A percentile compares a stretch with the other conserved stretches of the same genome.
phyloP scores from a whole-genome alignment of 2,888 invertebrate species.

The Ornithoptera alexandrae region DNA sequence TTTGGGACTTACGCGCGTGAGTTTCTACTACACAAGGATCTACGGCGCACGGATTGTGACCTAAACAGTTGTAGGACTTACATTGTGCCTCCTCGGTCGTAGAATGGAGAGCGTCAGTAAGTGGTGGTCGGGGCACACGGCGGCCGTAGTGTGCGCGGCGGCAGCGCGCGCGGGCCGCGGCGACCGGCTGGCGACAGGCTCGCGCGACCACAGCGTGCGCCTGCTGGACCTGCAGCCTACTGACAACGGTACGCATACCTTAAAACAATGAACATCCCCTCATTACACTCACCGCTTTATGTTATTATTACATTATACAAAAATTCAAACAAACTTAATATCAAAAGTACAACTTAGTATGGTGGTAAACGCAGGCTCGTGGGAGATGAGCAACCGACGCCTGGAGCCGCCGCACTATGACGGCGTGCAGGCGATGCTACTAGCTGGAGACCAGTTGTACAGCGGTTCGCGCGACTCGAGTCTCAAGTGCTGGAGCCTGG shows the following conservation, averaged over 20 bases:
- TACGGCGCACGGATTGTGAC: no score
- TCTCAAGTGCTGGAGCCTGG: slow-evolving; percentile 91
- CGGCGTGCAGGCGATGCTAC: slow-evolving; percentile 89
- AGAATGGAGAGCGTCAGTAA: slow-evolving; percentile 86
- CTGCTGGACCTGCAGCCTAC: slow-evolving; percentile 76
- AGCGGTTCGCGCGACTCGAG: slow-evolving; percentile 92
- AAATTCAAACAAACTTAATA: neutral
- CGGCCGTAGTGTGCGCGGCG: slow-evolving; percentile 91
- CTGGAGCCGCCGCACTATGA: slow-evolving; percentile 94
- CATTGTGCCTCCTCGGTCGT: slow-evolving; percentile 4
- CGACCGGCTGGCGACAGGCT: slow-evolving; percentile 86
- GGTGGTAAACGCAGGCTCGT: slow-evolving; percentile 45
- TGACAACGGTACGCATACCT: slow-evolving; percentile 54
- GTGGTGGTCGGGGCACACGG: slow-evolving; percentile 88
- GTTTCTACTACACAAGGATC: slow-evolving; percentile 30
- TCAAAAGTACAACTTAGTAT: neutral
- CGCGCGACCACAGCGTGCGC: slow-evolving; percentile 90
- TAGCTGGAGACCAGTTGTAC: slow-evolving; percentile 84
- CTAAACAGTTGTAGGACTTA: neutral
- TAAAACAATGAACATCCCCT: no score
- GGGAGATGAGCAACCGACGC: slow-evolving; percentile 77
- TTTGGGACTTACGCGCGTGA: slow-evolving; percentile 89
- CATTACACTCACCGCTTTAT: no score
- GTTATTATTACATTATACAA: no score
- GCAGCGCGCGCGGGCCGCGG: slow-evolving; percentile 69